Evolutionary conservation across 2,888 invertebrate species (phyloP), one percentile per base, ranked within the genome.

Genomic region (Caenorhabditis imperialis): DNA sequence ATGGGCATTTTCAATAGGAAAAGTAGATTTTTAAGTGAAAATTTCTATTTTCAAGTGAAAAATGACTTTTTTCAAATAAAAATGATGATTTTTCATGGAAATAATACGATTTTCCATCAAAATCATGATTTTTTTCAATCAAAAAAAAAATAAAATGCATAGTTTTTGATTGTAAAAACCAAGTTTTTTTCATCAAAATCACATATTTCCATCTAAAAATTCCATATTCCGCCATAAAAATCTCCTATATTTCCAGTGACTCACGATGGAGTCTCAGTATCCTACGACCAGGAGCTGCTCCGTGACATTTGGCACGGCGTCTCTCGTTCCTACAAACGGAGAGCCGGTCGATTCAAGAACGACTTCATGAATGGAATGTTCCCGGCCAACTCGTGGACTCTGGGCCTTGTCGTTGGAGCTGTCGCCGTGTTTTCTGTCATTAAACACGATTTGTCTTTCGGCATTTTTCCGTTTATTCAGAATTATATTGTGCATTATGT

Each of bases 181-280:
- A n/a, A n/a, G n/a, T n/a, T n/a, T n/a, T n/a, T n/a, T n/a, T n/a
- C n/a, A n/a, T n/a, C n/a, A n/a, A n/a, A n/a, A n/a, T n/a, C n/a
- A n/a, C n/a, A n/a, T n/a, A n/a, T n/a, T n/a, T n/a, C n/a, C n/a
- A n/a, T n/a, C n/a, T n/a, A n/a, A n/a, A n/a, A n/a, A 16, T 7
- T 8, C 10, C 8, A 50, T 25, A 8, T 16, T 30, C n/a, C 20
- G 3, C 16, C 10, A 54, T 33, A 45, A 25, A 23, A 25, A 55
- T 20, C 35, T 20, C 16, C 42, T 12, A 33, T 37, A 25, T n/a
- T 42, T 73, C 42, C 65, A 78, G 79, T 99, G 86, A 96, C 96
- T 76, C 97, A 97, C 89, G 99, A 99, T 89, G 99, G 99, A 81
- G 94, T 97, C 91, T 94, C 96, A 88, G 94, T 99, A 57, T 95